phyloP scores from a whole-genome alignment of 2,113 vertebrate genomes.

The Pelobates fuscus region DNA sequence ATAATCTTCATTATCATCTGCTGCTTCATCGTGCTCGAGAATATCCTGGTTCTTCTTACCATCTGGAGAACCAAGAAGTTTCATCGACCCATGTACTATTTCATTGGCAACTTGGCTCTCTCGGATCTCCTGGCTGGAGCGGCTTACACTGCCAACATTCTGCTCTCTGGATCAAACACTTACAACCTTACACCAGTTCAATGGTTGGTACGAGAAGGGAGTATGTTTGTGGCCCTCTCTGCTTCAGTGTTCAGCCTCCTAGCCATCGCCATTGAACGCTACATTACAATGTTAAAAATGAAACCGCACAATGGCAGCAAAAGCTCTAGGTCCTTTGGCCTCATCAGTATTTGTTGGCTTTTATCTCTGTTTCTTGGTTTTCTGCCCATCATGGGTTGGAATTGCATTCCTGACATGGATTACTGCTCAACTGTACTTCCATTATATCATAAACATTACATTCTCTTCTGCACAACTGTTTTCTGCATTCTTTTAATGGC shows the following conservation, averaged over 20 bases:
- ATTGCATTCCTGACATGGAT: conserved; percentile 79
- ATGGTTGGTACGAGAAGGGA: conserved; percentile 95
- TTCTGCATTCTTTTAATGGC: conserved; percentile 90
- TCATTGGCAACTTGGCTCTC: conserved; percentile 96
- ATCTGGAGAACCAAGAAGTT: conserved; percentile 99
- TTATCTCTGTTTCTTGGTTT: conserved; percentile 85
- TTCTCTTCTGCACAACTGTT: conserved; percentile 95
- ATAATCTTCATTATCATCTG: conserved; percentile 96
- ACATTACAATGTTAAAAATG: conserved; percentile 97
- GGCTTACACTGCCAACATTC: conserved; percentile 90
- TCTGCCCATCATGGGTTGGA: conserved; percentile 94
- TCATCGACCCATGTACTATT: conserved; percentile 98
- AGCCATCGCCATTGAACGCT: conserved; percentile 94
- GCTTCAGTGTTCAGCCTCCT: conserved; percentile 95
- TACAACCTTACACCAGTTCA: conserved; percentile 85
- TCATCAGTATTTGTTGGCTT: conserved; percentile 93
- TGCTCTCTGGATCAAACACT: conserved; percentile 91
- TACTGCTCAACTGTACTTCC: conserved; percentile 92
- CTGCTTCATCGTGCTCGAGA: conserved; percentile 95
- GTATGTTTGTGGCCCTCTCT: conserved; percentile 93
- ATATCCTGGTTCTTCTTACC: conserved; percentile 91
- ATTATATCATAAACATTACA: conserved; percentile 97
- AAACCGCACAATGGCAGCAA: conserved; percentile 92
- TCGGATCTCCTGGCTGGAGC: conserved; percentile 93
- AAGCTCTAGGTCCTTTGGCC: conserved; percentile 88